These are phyloP conservation scores for Mixornis gularis DNA, from an alignment of 2,113 vertebrate genomes.

Conservation along the genomic window DNA sequence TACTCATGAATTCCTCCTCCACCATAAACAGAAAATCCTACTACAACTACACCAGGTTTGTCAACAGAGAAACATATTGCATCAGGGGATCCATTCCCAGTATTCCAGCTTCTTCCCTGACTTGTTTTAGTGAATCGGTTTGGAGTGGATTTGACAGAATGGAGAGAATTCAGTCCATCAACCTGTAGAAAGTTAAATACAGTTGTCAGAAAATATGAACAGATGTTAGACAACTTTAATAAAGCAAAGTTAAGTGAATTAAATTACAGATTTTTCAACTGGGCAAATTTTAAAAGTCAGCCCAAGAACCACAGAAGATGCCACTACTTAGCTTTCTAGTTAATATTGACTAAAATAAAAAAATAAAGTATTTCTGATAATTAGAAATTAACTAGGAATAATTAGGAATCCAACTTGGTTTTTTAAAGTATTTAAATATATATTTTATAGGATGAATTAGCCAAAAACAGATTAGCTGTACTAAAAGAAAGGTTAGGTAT, in stretches of 20 bases:
- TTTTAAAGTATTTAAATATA: background rate
- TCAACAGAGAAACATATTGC: constrained; percentile 97
- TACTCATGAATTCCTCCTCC: constrained; percentile 98
- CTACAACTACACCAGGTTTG: constrained; percentile 92
- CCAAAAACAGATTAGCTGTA: background rate
- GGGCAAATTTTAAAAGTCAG: background rate
- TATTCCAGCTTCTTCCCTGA: constrained; percentile 98
- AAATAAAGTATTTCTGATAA: background rate
- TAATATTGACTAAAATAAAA: background rate
- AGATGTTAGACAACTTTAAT: background rate
- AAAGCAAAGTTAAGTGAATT: background rate
- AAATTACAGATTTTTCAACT: background rate
- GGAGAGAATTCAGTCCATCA: constrained; percentile 92
- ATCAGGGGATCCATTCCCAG: constrained; percentile 96
- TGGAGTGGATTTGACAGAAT: constrained; percentile 93
- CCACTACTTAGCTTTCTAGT: background rate
- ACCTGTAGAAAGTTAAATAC: constrained; percentile 69
- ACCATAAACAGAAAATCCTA: constrained; percentile 96
- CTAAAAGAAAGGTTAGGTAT: background rate
- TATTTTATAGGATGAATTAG: background rate
- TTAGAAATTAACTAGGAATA: background rate
- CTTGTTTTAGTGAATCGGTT: constrained; percentile 98
- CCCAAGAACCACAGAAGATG: background rate
- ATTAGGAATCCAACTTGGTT: background rate
- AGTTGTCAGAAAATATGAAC: background rate